These are phyloP conservation scores for Cetonia aurata DNA, from an alignment of 2,888 invertebrate genomes.

Conservation along the genomic window DNA sequence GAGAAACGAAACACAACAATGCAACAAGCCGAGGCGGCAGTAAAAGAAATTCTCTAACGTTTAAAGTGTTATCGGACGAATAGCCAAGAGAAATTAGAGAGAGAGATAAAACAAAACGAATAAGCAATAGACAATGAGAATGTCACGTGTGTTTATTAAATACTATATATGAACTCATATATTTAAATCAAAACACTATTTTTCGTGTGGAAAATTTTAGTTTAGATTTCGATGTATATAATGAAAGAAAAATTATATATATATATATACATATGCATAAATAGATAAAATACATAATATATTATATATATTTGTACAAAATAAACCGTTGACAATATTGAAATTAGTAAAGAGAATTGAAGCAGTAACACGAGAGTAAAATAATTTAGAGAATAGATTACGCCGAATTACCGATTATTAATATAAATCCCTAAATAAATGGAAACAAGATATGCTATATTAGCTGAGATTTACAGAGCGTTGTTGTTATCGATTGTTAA, in stretches of 20 bases:
- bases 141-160: conserved; percentile 24
- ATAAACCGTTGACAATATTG: conserved; percentile 38
- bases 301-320: conserved; percentile 39
- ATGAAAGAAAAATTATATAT: conserved; percentile 19
- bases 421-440: conserved; percentile 12
- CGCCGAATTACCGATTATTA: conserved; percentile 41
- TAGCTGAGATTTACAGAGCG: conserved; percentile 35
- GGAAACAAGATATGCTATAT: conserved; percentile 23
- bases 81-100: background rate
- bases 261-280: conserved; percentile 27
- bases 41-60: background rate
- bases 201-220: conserved; percentile 33
- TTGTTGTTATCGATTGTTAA: conserved; percentile 41
- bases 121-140: conserved; percentile 33
- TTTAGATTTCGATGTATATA: conserved; percentile 42
- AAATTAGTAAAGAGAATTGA: conserved; percentile 19
- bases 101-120: conserved; percentile 11
- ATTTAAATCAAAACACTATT: conserved; percentile 18
- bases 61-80: too few species aligned
- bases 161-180: conserved; percentile 4
- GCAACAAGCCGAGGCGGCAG: conserved; percentile 1
- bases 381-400: conserved; percentile 33
- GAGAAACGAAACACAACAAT: conserved; percentile 12
- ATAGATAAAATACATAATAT: conserved; percentile 22
- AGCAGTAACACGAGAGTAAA: conserved; percentile 10